Percentiles rank a stretch among this genome's conserved stretches.
Conservation (phyloP, 2,113 vertebrate genomes). For the Nicator chloris region DNA sequence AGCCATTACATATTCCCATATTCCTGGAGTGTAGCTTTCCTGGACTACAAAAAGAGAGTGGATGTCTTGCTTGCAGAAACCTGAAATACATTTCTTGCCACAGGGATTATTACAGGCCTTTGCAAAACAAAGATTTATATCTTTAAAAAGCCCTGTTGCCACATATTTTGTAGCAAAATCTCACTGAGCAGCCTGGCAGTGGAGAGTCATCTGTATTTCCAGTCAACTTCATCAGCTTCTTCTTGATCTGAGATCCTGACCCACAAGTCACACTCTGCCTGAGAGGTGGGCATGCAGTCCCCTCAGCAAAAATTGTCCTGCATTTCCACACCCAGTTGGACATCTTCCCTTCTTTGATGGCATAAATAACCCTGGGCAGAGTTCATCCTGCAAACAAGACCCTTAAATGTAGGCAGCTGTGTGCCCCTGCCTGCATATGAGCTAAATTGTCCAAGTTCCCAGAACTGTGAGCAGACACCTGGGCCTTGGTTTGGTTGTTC, state of each 20-base stretch:
- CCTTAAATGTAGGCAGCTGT: neutral
- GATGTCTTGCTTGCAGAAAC: neutral
- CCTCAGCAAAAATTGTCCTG: neutral
- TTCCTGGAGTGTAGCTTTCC: neutral
- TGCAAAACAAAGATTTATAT: neutral
- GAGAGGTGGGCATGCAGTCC: neutral
- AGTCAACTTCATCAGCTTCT: neutral
- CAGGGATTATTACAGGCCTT: neutral
- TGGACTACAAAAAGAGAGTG: neutral
- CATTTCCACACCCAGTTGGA: neutral
- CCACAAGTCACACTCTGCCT: neutral
- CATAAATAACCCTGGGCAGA: neutral
- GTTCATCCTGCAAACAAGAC: neutral
- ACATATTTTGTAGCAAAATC: neutral
- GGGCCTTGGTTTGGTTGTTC: neutral
- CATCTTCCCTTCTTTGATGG: neutral
- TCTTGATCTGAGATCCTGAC: neutral
- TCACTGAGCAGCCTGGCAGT: neutral
- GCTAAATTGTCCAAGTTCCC: neutral
- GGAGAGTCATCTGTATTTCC: neutral
- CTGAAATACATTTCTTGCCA: neutral
- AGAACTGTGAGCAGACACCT: neutral
- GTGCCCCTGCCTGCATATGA: neutral
- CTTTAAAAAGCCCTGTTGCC: neutral
- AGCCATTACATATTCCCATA: neutral